Conservation (phyloP, 2,797 vertebrate species). For the Periparus ater region DNA sequence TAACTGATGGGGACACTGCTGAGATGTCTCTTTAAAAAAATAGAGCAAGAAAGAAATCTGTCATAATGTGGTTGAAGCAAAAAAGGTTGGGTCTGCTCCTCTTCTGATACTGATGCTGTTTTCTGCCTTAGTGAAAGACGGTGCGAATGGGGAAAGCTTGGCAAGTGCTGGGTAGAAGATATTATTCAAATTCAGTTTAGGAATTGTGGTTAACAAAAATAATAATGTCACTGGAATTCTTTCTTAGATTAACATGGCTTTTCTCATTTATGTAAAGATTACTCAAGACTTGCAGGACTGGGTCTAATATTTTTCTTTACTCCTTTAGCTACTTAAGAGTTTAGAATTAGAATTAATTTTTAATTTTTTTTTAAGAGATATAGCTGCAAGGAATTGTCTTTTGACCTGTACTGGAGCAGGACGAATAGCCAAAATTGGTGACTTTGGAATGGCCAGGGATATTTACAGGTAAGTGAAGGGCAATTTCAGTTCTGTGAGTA, state of each 20-base stretch:
- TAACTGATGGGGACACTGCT: neutral
- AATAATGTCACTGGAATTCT: neutral
- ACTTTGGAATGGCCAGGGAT: conserved; percentile 94
- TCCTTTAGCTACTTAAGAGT: neutral
- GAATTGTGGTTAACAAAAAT: neutral
- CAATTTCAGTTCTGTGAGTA: neutral
- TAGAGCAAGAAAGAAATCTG: neutral
- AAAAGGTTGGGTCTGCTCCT: neutral
- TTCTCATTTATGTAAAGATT: neutral
- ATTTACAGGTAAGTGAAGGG: conserved; percentile 84
- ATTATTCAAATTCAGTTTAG: neutral
- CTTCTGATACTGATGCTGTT: neutral
- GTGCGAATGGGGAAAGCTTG: neutral
- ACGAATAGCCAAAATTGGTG: conserved; percentile 90
- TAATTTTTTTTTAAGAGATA: conserved; percentile 79
- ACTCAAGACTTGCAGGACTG: neutral
- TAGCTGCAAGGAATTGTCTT: conserved; percentile 91
- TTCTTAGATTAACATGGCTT: neutral
- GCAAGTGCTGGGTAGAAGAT: neutral
- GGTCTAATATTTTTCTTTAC: neutral
- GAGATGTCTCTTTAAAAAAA: neutral
- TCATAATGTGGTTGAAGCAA: neutral
- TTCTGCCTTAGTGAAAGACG: neutral
- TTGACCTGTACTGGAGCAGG: conserved; percentile 85
- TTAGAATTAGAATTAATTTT: neutral